Percentiles rank a stretch among this genome's conserved stretches.
Conservation (phyloP, 2,113 vertebrate genomes). For the Tretioscincus oriximinensis region DNA sequence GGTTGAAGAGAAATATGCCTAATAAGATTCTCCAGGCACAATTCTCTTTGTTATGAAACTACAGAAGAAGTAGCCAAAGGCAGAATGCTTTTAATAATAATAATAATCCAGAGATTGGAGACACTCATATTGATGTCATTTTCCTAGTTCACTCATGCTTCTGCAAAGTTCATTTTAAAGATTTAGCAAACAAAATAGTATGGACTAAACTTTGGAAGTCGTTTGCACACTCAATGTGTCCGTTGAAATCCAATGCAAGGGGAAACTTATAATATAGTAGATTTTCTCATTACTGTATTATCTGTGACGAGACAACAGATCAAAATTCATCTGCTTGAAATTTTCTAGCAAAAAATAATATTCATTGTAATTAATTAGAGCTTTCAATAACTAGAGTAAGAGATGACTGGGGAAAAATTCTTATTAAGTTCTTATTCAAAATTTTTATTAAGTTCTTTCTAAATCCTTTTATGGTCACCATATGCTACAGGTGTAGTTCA, state of each 20-base stretch:
- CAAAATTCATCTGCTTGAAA: constrained; percentile 7
- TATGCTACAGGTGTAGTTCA: neutral
- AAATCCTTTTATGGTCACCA: neutral
- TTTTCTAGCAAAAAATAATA: neutral
- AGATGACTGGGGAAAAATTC: neutral
- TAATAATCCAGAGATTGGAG: constrained; percentile 43
- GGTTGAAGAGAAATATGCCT: neutral
- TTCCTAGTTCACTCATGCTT: constrained; percentile 34
- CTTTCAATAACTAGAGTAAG: neutral
- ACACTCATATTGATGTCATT: constrained; percentile 35
- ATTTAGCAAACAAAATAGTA: constrained; percentile 23
- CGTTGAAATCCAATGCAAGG: neutral
- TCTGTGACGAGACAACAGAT: constrained; percentile 21
- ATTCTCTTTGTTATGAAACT: constrained; percentile 19
- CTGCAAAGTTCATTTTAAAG: constrained; percentile 41
- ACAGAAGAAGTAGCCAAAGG: constrained; percentile 24
- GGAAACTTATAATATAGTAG: neutral
- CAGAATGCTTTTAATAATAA: constrained; percentile 22
- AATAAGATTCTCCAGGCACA: constrained; percentile 14
- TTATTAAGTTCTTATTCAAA: no score
- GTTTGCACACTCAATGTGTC: constrained; percentile 37
- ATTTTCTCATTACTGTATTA: constrained; percentile 22
- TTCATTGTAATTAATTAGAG: constrained; percentile 12
- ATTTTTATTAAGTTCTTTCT: no score
- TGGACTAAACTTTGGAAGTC: constrained; percentile 35